phyloP scores from a whole-genome alignment of 2,888 invertebrate species.

The Marasmarcha lunaedactyla region DNA sequence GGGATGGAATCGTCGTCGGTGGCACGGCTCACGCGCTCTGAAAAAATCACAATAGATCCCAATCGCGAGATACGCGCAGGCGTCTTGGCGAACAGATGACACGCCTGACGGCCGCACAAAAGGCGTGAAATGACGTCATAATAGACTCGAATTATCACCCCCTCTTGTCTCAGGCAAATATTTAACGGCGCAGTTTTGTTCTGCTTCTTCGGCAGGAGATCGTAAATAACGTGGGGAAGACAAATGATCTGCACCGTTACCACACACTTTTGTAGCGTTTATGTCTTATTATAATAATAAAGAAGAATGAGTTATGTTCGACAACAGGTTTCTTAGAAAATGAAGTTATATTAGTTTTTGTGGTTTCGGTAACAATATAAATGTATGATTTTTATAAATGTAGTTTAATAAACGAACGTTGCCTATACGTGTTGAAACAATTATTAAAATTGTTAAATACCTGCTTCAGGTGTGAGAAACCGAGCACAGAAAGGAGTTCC shows the following conservation, averaged over 20 bases:
- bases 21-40: constrained; percentile 52
- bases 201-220: constrained; percentile 56
- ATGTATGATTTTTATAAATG: too few relatives aligned
- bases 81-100: constrained; percentile 70
- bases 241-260: constrained; percentile 66
- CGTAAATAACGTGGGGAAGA: constrained; percentile 63
- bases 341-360: not conserved
- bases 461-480: constrained; percentile 59
- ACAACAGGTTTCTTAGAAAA: constrained; percentile 1
- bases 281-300: constrained; percentile 59
- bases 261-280: constrained; percentile 58
- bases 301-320: constrained; percentile 21
- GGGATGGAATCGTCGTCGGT: constrained; percentile 66
- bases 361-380: too few relatives aligned
- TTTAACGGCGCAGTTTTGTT: constrained; percentile 65
- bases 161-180: constrained; percentile 70
- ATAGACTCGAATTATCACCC: constrained; percentile 69
- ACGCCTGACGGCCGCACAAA: constrained; percentile 67
- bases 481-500: constrained; percentile 46
- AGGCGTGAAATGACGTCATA: constrained; percentile 70
- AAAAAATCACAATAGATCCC: constrained; percentile 69
- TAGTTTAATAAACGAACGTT: too few relatives aligned
- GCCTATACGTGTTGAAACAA: too few relatives aligned
- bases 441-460: constrained; percentile 9
- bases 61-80: constrained; percentile 64